Percentiles rank a stretch among this genome's conserved stretches.
Evolutionary conservation across 2,113 vertebrate species (phyloP).

Genomic region (Neodontobutis hainanensis): DNA sequence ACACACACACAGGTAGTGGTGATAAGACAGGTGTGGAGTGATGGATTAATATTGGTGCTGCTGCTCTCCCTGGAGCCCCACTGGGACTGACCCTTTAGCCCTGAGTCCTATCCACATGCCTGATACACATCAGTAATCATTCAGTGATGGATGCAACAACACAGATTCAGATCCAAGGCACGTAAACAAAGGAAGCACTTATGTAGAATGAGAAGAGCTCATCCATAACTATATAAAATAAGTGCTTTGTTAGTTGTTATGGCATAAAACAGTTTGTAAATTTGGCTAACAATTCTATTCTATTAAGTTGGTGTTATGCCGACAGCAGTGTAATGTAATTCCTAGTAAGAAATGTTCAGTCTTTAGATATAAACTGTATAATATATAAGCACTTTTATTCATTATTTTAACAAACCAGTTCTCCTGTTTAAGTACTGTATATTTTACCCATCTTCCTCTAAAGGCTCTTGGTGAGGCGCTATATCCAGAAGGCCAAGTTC

Average conservation of each 20-base stretch:
- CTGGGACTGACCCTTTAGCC: conserved; percentile 18
- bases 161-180: background rate
- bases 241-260: too few species aligned
- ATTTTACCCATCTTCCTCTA: conserved; percentile 76
- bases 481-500: conserved; percentile 58
- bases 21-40: conserved; percentile 44
- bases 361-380: too few species aligned
- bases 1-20: conserved; percentile 3
- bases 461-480: conserved; percentile 52
- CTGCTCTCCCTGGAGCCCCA: conserved; percentile 13
- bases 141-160: conserved; percentile 26
- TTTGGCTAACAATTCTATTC: too few species aligned
- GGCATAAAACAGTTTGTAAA: too few species aligned
- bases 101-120: conserved; percentile 29
- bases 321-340: too few species aligned
- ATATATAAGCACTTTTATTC: too few species aligned
- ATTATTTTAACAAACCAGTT: too few species aligned
- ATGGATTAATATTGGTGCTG: conserved; percentile 45
- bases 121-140: conserved; percentile 37
- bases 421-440: background rate
- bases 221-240: too few species aligned
- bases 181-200: background rate
- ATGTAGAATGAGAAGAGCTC: too few species aligned
- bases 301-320: too few species aligned
- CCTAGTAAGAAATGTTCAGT: too few species aligned